These are phyloP conservation scores for Molossus alvarezi DNA, from an alignment of 2,797 vertebrate species.

Conservation along the genomic window DNA sequence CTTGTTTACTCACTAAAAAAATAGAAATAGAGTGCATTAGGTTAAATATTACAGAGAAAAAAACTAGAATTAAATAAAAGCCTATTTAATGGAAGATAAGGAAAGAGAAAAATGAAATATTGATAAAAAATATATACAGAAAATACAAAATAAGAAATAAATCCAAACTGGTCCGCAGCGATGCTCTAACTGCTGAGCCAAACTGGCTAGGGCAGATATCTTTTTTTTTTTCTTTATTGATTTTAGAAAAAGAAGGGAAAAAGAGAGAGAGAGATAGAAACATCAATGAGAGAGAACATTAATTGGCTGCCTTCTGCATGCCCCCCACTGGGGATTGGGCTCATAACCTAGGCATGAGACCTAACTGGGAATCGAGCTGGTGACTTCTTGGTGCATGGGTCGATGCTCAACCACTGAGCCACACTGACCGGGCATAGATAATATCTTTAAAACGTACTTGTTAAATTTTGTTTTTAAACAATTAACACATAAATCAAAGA, in stretches of 20 bases:
- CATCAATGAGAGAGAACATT: no score
- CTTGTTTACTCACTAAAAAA: background rate
- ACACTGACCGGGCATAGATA: no score
- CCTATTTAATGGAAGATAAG: background rate
- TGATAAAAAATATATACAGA: background rate
- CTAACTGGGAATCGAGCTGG: no score
- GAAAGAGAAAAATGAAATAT: constrained; percentile 29
- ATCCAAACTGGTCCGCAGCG: background rate
- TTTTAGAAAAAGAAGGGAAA: no score
- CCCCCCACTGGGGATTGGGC: no score
- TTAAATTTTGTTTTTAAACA: constrained; percentile 6
- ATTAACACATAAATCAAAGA: constrained; percentile 9
- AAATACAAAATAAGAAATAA: constrained; percentile 46
- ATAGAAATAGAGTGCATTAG: background rate
- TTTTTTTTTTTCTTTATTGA: no score
- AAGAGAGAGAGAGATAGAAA: no score
- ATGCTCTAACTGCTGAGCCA: no score
- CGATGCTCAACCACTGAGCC: no score
- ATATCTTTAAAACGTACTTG: background rate
- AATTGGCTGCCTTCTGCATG: no score
- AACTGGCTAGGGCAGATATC: background rate
- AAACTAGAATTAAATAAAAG: constrained; percentile 49
- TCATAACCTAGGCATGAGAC: no score
- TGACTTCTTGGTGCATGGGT: no score
- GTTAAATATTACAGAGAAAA: background rate